Conservation (phyloP, 2,888 invertebrate genomes). For the Meganola albula region DNA sequence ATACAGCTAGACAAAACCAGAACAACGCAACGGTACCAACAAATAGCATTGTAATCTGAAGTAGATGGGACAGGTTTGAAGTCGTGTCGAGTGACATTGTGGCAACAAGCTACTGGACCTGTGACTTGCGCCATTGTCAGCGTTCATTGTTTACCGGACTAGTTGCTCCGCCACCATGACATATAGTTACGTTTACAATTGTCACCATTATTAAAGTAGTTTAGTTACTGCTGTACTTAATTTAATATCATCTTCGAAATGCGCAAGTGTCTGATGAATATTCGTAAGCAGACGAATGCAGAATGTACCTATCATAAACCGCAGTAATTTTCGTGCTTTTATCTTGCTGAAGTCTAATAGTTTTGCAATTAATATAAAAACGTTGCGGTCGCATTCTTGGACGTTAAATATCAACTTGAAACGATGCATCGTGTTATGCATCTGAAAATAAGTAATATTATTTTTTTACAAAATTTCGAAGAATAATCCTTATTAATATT, state of each 20-base stretch:
- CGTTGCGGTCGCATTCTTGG: too few species aligned
- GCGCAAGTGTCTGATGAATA: constrained; percentile 36
- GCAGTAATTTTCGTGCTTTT: constrained; percentile 18
- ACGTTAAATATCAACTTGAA: too few species aligned
- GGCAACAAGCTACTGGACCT: constrained; percentile 45
- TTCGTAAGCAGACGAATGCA: constrained; percentile 36
- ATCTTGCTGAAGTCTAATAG: constrained; percentile 14
- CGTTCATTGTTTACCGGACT: constrained; percentile 43
- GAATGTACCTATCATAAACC: constrained; percentile 29
- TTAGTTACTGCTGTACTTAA: too few species aligned
- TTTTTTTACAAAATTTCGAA: too few species aligned
- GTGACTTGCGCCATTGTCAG: constrained; percentile 34
- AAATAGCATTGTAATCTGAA: too few species aligned
- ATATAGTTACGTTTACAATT: constrained; percentile 20
- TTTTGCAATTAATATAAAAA: too few species aligned
- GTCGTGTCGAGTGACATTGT: constrained; percentile 43
- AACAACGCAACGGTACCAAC: too few species aligned
- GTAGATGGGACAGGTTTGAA: constrained; percentile 26
- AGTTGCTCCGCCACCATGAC: constrained; percentile 38
- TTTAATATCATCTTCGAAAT: too few species aligned
- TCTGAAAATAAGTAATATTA: too few species aligned
- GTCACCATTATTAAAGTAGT: constrained; percentile 5
- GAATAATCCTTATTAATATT: too few species aligned
- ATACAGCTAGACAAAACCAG: too few species aligned
- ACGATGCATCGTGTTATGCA: too few species aligned